Evolutionary conservation across 2,113 vertebrate species (phyloP).

Genomic region (Burhinus bistriatus): DNA sequence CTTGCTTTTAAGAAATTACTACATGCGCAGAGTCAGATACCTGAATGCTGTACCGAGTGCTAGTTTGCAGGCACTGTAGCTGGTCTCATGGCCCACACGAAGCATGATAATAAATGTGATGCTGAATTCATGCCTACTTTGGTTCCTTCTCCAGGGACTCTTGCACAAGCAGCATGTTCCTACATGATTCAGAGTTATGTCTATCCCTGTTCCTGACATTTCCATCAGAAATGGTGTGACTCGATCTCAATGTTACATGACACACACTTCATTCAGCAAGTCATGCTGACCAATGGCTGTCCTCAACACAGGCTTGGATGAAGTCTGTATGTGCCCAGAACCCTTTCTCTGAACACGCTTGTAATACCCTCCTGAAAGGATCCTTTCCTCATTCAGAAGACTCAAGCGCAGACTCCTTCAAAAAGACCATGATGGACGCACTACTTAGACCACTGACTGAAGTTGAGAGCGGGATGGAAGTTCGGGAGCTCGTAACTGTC

Average conservation of each 20-base stretch:
- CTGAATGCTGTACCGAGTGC: background rate
- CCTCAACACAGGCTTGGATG: background rate
- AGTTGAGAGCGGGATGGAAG: background rate
- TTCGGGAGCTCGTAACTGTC: background rate
- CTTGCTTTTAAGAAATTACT: background rate
- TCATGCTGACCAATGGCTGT: background rate
- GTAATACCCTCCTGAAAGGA: background rate
- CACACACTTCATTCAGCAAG: background rate
- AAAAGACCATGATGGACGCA: rapidly evolving
- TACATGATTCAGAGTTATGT: background rate
- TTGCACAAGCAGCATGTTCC: background rate
- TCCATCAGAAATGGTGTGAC: background rate
- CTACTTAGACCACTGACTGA: background rate
- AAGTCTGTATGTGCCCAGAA: background rate
- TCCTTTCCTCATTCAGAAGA: background rate
- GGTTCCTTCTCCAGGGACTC: background rate
- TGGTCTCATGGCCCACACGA: background rate
- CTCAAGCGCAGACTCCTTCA: background rate
- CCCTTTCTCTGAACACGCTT: background rate
- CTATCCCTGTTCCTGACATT: background rate
- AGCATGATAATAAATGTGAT: background rate
- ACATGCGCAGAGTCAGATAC: background rate
- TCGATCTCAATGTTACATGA: background rate
- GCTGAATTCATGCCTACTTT: background rate
- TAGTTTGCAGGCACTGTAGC: too few species aligned